phyloP scores from a whole-genome alignment of 2,888 invertebrate genomes.

The Himalopsyche kuldschensis region DNA sequence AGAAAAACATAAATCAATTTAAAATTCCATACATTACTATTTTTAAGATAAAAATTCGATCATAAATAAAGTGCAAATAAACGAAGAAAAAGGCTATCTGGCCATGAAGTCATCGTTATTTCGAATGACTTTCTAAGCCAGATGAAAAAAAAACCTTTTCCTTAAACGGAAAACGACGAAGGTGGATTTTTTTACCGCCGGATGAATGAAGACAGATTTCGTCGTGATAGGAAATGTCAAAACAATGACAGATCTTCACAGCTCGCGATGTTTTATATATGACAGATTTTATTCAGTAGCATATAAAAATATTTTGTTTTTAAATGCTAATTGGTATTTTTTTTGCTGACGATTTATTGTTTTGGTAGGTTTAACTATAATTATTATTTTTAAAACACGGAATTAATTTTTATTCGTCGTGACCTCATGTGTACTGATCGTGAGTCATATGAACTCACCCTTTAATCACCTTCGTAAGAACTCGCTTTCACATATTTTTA shows the following conservation, averaged over 20 bases:
- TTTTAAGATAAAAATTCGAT: not conserved
- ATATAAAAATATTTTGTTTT: no score
- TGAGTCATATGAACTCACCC: no score
- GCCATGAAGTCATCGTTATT: not conserved
- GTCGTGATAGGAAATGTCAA: not conserved
- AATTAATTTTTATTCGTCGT: no score
- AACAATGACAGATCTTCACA: not conserved
- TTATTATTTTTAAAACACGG: no score
- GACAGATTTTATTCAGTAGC: not conserved
- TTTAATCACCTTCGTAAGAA: no score
- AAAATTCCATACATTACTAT: no score
- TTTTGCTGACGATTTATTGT: no score
- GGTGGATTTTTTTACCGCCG: not conserved
- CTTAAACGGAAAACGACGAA: not conserved
- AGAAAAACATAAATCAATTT: no score
- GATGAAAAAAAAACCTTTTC: not conserved
- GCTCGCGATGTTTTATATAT: not conserved
- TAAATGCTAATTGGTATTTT: no score
- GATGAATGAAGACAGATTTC: not conserved
- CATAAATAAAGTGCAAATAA: not conserved
- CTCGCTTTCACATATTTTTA: no score
- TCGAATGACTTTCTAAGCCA: not conserved
- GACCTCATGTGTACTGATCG: no score
- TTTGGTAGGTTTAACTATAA: no score
- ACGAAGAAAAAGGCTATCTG: not conserved